Conservation (phyloP, 30 jellyfish, hydroid and myxozoan genomes). For the Mastigias papua region DNA sequence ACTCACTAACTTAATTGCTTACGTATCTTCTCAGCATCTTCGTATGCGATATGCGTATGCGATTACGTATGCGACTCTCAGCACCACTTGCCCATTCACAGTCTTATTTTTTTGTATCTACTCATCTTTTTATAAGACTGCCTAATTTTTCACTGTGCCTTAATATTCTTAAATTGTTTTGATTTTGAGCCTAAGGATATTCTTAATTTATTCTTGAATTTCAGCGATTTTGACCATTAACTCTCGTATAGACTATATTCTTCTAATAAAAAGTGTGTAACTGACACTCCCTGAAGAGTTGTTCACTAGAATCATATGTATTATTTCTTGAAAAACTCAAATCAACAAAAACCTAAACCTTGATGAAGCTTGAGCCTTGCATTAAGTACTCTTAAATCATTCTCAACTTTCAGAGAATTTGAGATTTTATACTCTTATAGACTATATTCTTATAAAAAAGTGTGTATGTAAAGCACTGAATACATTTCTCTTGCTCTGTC, state of each 20-base stretch:
- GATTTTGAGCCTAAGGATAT: neutral
- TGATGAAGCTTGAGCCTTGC: neutral
- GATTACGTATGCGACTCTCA: no score
- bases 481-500: neutral
- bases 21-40: no score
- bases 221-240: no score
- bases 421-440: neutral
- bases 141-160: neutral
- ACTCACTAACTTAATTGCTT: no score
- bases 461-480: neutral
- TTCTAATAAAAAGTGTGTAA: no score
- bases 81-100: no score
- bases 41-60: no score
- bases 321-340: no score
- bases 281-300: no score
- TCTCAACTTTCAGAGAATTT: neutral
- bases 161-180: neutral
- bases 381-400: neutral
- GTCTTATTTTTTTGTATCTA: neutral
- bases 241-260: no score
- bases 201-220: neutral
- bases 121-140: neutral
- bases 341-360: neutral
- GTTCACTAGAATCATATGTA: no score
- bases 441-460: neutral